These are phyloP conservation scores for human (Homo sapiens) DNA, from an alignment of 2,113 vertebrate genomes.

Conservation along the genomic window DNA sequence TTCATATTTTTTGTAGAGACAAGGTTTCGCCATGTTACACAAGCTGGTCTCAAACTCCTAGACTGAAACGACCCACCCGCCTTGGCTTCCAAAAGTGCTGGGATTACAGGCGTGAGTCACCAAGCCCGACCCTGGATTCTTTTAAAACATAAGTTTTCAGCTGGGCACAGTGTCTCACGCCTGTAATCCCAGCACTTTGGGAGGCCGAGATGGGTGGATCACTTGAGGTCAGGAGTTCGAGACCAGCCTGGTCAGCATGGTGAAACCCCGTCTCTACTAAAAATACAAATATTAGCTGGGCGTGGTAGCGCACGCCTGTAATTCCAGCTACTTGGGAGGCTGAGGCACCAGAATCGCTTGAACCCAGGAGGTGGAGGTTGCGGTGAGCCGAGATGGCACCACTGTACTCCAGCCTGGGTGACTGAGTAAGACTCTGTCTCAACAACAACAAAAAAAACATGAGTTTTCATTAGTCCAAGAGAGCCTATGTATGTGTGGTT, in stretches of 20 bases:
- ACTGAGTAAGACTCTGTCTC: not conserved
- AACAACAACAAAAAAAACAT: not conserved
- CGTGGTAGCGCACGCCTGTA: not conserved
- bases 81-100: too few species aligned
- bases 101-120: too few species aligned
- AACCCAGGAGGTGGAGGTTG: not conserved
- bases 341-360: not conserved
- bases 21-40: too few species aligned
- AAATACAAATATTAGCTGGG: not conserved
- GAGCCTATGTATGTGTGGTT: not conserved
- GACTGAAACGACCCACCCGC: too few species aligned
- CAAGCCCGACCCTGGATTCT: not conserved
- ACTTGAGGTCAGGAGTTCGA: not conserved
- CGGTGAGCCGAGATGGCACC: not conserved
- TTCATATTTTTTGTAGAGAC: too few species aligned
- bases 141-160: not conserved
- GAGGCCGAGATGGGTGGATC: not conserved
- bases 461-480: slow-evolving; percentile 39
- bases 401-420: not conserved
- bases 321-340: not conserved
- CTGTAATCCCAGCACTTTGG: not conserved
- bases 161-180: not conserved
- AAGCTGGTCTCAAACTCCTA: too few species aligned
- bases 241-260: not conserved
- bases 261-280: not conserved